Percentiles rank a stretch among this genome's conserved stretches.
Conservation (phyloP, 2,797 vertebrate species). For the Emydoidea blandingii region DNA sequence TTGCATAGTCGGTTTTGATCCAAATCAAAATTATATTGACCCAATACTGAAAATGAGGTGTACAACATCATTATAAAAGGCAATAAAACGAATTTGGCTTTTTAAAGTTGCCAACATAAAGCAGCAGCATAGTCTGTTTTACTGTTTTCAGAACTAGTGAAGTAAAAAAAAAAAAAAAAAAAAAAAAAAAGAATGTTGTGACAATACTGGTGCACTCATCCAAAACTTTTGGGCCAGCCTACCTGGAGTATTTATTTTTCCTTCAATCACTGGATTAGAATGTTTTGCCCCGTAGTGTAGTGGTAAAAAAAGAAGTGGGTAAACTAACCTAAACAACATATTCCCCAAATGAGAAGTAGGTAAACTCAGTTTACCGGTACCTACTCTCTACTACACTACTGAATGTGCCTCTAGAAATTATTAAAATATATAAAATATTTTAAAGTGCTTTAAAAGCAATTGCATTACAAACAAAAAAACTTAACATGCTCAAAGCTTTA, state of each 20-base stretch:
- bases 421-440: not conserved
- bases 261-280: not conserved
- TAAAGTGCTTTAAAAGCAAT: constrained; percentile 24
- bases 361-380: not conserved
- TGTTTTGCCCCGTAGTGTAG: not conserved
- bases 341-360: not conserved
- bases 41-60: not conserved
- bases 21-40: not conserved
- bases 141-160: not conserved
- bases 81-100: not conserved
- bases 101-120: not conserved
- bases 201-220: not conserved
- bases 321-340: not conserved
- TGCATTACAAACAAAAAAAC: constrained; percentile 19
- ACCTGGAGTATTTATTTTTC: not conserved
- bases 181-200: not conserved
- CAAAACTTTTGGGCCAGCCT: not conserved
- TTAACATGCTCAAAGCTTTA: constrained; percentile 32
- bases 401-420: not conserved
- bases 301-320: not conserved
- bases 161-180: not conserved
- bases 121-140: not conserved
- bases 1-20: not conserved
- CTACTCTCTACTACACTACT: not conserved
- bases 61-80: not conserved